phyloP scores from a whole-genome alignment of 2,113 vertebrate species.

The Trogon melanurus region DNA sequence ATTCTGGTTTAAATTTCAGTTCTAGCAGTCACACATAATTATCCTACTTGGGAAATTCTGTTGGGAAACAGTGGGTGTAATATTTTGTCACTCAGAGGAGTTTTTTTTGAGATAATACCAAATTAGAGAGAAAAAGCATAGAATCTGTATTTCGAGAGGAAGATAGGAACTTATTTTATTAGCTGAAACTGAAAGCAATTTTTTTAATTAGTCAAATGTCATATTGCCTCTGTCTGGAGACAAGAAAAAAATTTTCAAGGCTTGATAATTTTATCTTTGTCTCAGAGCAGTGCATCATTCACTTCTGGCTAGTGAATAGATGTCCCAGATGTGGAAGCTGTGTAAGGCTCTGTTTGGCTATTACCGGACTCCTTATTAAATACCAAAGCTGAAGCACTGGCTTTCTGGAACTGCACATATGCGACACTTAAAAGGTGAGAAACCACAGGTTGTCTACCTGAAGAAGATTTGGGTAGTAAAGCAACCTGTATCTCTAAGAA shows the following conservation, averaged over 20 bases:
- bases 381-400: neutral
- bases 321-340: neutral
- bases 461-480: neutral
- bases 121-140: neutral
- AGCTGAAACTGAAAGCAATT: neutral
- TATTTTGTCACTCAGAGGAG: slow-evolving; percentile 1
- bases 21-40: neutral
- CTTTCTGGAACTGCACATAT: neutral
- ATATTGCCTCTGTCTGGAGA: neutral
- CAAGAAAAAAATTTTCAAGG: neutral
- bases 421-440: neutral
- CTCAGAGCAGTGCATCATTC: neutral
- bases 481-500: neutral
- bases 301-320: neutral
- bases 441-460: neutral
- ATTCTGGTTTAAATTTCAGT: neutral
- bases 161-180: neutral
- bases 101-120: neutral
- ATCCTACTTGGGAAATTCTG: neutral
- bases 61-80: neutral
- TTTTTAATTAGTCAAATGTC: neutral
- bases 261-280: neutral
- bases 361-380: neutral
- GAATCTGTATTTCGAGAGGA: neutral
- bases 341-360: neutral